phyloP scores from a whole-genome alignment of 2,113 vertebrate genomes.

The Pseudorhombus dupliciocellatus region DNA sequence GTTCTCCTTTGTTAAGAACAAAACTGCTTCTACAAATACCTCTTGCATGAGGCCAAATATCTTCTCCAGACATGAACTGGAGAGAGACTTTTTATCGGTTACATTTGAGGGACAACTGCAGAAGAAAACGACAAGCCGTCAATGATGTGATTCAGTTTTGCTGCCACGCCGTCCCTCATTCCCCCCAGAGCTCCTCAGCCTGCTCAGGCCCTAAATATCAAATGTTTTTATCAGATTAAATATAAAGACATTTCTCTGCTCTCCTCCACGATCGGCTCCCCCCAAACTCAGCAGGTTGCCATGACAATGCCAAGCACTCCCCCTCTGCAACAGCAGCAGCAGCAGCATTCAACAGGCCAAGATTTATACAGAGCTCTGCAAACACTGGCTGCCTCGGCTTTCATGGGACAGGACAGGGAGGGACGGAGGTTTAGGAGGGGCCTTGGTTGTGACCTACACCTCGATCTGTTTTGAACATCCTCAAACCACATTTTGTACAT shows the following conservation, averaged over 20 bases:
- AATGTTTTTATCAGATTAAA: constrained; percentile 66
- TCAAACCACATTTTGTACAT: constrained; percentile 35
- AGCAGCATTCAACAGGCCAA: constrained; percentile 65
- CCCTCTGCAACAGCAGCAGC: constrained; percentile 63
- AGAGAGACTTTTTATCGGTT: constrained; percentile 51
- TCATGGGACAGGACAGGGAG: constrained; percentile 36
- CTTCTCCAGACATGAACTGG: too few species aligned
- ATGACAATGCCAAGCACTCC: constrained; percentile 66
- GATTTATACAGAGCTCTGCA: constrained; percentile 68
- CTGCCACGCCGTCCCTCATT: constrained; percentile 22
- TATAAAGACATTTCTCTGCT: constrained; percentile 61
- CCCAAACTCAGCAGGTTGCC: constrained; percentile 66
- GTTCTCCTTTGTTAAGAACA: too few species aligned
- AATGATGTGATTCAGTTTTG: constrained; percentile 5
- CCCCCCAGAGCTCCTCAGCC: constrained; percentile 18
- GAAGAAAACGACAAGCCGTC: constrained; percentile 3
- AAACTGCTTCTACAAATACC: too few species aligned
- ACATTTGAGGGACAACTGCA: constrained; percentile 34
- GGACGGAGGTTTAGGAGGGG: constrained; percentile 7
- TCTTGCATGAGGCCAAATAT: too few species aligned
- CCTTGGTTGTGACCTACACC: constrained; percentile 32
- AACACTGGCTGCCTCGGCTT: constrained; percentile 56
- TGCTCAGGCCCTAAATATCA: constrained; percentile 57
- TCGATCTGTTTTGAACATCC: constrained; percentile 52
- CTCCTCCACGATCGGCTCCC: constrained; percentile 59